Base-by-base conservation (phyloP, 2,888 invertebrate genomes). In the Thumatha senex region DNA sequence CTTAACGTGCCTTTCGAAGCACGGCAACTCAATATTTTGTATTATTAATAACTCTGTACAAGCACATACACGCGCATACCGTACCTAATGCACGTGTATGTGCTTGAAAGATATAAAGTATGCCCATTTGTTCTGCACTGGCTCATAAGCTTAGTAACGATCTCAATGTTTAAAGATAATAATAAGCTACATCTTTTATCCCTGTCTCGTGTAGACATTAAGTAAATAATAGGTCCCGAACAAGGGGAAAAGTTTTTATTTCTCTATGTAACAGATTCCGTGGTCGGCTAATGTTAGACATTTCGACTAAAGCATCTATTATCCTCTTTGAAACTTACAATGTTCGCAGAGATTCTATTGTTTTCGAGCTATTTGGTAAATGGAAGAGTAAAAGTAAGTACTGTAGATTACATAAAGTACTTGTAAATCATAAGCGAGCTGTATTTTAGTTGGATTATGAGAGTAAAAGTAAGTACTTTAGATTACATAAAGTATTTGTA, bases 281-380 rank as follows among this genome's bases (percentile, higher is more conserved):
- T 58, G 64, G 55, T 40, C 54, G 54, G 51, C 56, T 63, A 66
- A 66, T 66, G 55, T 61, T 61, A 63, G 61, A 55, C 56, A 56
- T 63, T 63, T 57, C 52, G 51, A 47, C 36, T 40, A 56, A 61
- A 61, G 40, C 46, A 43, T 53, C 65, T 54, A 58, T 66, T 66
- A 66, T 61, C 56, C 52, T 45, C 48, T 54, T 47, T 35, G 44
- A 45, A 58, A 65, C 50, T 54, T 56, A 54, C 51, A 52, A 54
- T 45, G 48, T 53, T 55, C 48, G 48, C 48, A 52, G 48, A 46
- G 31, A 51, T 34, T 31, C 50, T 54, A 50, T 54, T 64, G 52
- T 58, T 51, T 58, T 52, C 58, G 43, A 59, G 62, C 57, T 52
- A 65, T 45, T 55, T 55, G 51, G 43, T 40, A 46, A 40, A 24